Evolutionary conservation across 2,888 invertebrate species (phyloP), one percentile per base, ranked within the genome.

Genomic region (Volucella inanis): DNA sequence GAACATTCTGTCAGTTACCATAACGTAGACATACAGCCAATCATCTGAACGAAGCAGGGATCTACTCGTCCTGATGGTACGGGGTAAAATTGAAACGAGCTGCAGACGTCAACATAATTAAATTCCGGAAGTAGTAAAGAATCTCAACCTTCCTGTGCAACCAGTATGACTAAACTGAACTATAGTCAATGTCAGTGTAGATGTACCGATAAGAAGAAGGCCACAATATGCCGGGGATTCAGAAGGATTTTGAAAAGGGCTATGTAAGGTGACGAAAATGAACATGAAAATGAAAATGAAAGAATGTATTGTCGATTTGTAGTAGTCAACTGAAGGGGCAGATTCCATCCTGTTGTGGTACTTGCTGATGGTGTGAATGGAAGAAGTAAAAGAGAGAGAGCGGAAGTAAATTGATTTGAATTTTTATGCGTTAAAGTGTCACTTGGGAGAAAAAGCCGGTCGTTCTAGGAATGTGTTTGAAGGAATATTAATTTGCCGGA

Each of bases 401-500:
- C 22, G 45, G 47, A 31, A 43, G 39, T 41, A 62, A 64, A n/a
- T n/a, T 76, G 59, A 82, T 76, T 76, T 82, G 65, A 71, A 82
- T 82, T 76, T 82, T 41, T 71, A 71, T 82, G 64, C 76, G 59
- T 82, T 76, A 45, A 76, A 76, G 71, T 71, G 71, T 76, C 59
- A 65, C 64, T 45, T 15, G 39, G 70, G 64, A 14, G 6, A 6
- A 31, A 31, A 31, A 4, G 31, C 31, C 4, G 6, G 18, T 8
- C 31, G 50, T 39, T 52, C 62, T 22, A 43, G 62, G 62, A 64
- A 39, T 64, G 57, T 76, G 64, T 64, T 54, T 61, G 57, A 52
- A 54, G 41, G 81, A 76, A 76, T 82, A 82, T 82, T 82, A 82
- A 82, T 82, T 82, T 71, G 64, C 61, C 52, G 39, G 70, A 11